Evolutionary conservation across 2,797 vertebrate species (phyloP).

Genomic region (Chelmon rostratus): DNA sequence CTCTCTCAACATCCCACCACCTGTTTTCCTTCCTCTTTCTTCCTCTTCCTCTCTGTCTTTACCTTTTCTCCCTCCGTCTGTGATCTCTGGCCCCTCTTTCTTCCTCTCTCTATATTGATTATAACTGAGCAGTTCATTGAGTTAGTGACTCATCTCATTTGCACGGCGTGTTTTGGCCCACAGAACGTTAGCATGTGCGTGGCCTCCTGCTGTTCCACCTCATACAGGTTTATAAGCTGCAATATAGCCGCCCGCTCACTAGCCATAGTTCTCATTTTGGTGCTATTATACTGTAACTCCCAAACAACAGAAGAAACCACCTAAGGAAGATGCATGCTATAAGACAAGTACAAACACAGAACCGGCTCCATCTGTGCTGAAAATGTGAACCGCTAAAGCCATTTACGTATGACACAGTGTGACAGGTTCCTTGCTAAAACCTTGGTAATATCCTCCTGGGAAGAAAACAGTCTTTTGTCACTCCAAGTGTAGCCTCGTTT

Average conservation of each 20-base stretch:
- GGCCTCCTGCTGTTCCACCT: constrained; percentile 36
- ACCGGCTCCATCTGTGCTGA: constrained; percentile 36
- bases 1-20: background rate
- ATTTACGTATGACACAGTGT: constrained; percentile 64
- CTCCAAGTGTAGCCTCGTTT: constrained; percentile 57
- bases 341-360: constrained; percentile 48
- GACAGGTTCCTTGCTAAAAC: constrained; percentile 61
- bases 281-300: constrained; percentile 30
- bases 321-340: constrained; percentile 24
- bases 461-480: constrained; percentile 68
- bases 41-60: constrained; percentile 7
- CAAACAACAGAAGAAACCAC: constrained; percentile 43
- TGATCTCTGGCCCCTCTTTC: background rate
- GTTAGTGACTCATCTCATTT: constrained; percentile 58
- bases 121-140: constrained; percentile 27
- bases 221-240: constrained; percentile 53
- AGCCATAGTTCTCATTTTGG: constrained; percentile 50
- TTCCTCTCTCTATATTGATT: constrained; percentile 12
- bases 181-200: background rate
- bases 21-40: background rate
- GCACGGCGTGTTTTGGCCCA: constrained; percentile 27
- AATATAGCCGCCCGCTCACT: constrained; percentile 42
- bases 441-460: constrained; percentile 51
- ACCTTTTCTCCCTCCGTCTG: background rate
- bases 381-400: constrained; percentile 54